phyloP scores from a whole-genome alignment of 2,888 invertebrate genomes.

The Anagyrus pseudococci region DNA sequence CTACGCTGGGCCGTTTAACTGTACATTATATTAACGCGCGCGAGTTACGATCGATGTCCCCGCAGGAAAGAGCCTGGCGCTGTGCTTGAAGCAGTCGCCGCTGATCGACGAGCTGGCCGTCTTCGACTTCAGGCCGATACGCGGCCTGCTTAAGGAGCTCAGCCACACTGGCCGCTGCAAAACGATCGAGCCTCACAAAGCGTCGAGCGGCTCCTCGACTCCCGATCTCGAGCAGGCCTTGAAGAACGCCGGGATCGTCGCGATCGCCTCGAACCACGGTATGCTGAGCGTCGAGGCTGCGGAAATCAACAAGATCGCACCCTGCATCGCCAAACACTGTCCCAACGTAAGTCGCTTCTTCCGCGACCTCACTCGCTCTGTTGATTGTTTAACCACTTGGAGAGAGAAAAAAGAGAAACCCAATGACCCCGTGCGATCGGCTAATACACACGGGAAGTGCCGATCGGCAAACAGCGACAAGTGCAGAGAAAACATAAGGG shows the following conservation, averaged over 20 bases:
- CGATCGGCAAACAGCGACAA: neutral
- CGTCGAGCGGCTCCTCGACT: conserved; percentile 33
- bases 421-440: no score
- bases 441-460: no score
- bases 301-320: conserved; percentile 49
- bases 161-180: conserved; percentile 63
- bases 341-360: conserved; percentile 48
- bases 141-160: conserved; percentile 60
- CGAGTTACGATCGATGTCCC: no score
- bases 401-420: no score
- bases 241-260: conserved; percentile 68
- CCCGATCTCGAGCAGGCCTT: conserved; percentile 55
- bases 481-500: neutral
- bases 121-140: conserved; percentile 63
- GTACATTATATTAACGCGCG: no score
- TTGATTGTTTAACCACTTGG: no score
- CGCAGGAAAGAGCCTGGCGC: conserved; percentile 57
- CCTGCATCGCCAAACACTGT: conserved; percentile 43
- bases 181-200: conserved; percentile 19
- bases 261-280: conserved; percentile 68
- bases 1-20: no score
- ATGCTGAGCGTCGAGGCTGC: conserved; percentile 65
- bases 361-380: neutral
- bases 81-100: conserved; percentile 68
- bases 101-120: conserved; percentile 67